Evolutionary conservation across 2,113 vertebrate species (phyloP).

Genomic region (Mustela lutreola): DNA sequence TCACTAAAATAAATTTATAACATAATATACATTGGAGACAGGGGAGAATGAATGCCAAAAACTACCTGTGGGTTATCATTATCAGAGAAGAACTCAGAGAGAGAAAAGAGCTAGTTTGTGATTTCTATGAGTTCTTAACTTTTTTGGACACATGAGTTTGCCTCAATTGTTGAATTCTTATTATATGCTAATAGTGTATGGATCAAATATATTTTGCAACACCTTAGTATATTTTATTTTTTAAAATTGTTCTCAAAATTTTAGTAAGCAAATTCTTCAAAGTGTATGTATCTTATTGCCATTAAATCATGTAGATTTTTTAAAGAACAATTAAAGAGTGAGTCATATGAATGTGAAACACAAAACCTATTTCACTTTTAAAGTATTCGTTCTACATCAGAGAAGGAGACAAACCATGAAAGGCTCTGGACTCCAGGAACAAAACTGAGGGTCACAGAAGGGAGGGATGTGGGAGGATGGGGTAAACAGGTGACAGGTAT

Average conservation of each 20-base stretch:
- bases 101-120: neutral
- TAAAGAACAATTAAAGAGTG: neutral
- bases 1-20: neutral
- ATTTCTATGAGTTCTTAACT: conserved; percentile 29
- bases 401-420: no score
- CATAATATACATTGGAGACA: neutral
- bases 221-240: neutral
- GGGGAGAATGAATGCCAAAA: neutral
- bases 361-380: neutral
- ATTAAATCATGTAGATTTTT: neutral
- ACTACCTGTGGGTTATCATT: neutral
- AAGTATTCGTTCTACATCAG: neutral
- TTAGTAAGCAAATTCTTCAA: neutral
- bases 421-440: no score
- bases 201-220: neutral
- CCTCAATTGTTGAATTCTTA: neutral
- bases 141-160: neutral
- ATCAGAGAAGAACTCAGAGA: neutral
- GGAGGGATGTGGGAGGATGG: no score
- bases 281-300: neutral
- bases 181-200: neutral
- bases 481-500: no score
- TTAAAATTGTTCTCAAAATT: neutral
- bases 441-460: no score
- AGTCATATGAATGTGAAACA: neutral